A percentile compares a stretch with the other conserved stretches of the same genome.
phyloP scores from a whole-genome alignment of 2,113 vertebrate genomes.

The Tapirus terrestris region DNA sequence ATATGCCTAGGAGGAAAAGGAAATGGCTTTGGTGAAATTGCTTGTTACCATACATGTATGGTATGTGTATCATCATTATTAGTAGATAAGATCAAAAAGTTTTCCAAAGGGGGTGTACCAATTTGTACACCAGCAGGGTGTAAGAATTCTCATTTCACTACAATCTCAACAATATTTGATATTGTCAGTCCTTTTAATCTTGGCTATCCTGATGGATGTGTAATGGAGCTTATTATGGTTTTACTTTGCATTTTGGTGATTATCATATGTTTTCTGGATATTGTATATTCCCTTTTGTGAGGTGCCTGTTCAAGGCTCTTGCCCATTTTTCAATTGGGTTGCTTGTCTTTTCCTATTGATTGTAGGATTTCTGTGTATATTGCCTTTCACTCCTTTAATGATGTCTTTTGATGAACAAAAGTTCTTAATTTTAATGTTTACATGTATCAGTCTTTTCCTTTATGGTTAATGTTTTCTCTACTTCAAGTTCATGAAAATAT shows the following conservation, averaged over 20 bases:
- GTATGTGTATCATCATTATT: not conserved
- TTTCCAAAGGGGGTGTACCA: not conserved
- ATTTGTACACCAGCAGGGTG: not conserved
- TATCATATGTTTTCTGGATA: not conserved
- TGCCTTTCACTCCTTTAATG: not conserved
- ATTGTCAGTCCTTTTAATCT: not conserved
- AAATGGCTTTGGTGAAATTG: not conserved
- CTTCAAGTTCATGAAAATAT: not conserved
- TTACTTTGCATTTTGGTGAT: not conserved
- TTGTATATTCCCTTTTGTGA: not conserved
- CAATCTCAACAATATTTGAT: not conserved
- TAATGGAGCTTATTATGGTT: not conserved
- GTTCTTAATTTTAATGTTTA: not conserved
- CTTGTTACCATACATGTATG: not conserved
- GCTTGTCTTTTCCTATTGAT: not conserved
- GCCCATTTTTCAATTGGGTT: not conserved
- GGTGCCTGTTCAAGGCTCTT: not conserved
- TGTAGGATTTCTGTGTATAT: not conserved
- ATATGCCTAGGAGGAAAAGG: not conserved
- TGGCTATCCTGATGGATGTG: not conserved
- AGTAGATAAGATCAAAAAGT: not conserved
- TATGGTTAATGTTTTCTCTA: not conserved
- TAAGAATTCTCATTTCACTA: not conserved
- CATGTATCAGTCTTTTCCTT: not conserved
- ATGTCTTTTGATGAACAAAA: not conserved